Percentiles rank a stretch among this genome's conserved stretches.
phyloP scores from a whole-genome alignment of 2,113 vertebrate genomes.

The Cochlearius cochlearius region DNA sequence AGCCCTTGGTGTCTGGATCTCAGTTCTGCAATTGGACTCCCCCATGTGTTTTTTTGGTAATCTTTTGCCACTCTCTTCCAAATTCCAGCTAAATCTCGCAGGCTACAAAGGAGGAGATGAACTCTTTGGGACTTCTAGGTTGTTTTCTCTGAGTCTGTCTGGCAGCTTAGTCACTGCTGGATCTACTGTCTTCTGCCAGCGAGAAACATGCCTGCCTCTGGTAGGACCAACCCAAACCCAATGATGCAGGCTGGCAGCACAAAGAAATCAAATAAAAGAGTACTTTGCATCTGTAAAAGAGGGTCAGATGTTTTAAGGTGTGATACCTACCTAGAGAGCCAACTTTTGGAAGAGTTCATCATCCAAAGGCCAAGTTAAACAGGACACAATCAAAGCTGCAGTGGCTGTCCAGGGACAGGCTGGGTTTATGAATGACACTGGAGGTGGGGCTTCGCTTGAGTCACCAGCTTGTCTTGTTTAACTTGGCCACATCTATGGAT shows the following conservation, averaged over 20 bases:
- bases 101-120: neutral
- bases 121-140: neutral
- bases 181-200: neutral
- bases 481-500: neutral
- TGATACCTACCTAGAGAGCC: neutral
- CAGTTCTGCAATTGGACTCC: neutral
- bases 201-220: neutral
- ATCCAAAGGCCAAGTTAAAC: neutral
- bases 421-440: conserved; percentile 1
- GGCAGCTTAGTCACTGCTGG: neutral
- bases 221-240: neutral
- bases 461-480: conserved; percentile 13
- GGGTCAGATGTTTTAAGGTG: conserved; percentile 8
- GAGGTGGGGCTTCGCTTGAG: neutral
- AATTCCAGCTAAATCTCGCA: neutral
- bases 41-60: neutral
- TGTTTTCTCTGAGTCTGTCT: neutral
- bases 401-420: neutral
- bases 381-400: neutral
- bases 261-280: neutral
- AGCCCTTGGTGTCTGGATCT: neutral
- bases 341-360: neutral
- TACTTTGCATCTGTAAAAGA: neutral
- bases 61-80: neutral
- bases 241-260: neutral